Conservation (phyloP, 53 echinoderm and acorn worm species). For the Glandiceps talaboti region DNA sequence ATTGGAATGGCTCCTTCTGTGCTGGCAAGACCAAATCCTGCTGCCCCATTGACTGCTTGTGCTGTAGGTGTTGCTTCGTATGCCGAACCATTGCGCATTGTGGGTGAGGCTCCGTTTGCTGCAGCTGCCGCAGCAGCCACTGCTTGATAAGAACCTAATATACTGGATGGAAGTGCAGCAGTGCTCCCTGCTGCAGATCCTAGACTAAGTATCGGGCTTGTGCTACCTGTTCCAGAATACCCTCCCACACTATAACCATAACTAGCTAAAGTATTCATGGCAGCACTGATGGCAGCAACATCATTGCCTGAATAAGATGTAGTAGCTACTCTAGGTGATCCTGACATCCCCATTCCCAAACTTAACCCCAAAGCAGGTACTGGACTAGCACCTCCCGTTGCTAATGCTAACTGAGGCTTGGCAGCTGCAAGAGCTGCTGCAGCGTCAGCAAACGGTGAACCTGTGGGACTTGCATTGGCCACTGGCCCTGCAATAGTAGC, state of each 20-base stretch:
- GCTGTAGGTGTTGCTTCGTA: neutral
- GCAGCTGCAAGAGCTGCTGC: constrained; percentile 30
- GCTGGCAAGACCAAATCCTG: neutral
- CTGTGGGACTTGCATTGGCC: constrained; percentile 95
- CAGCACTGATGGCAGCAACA: constrained; percentile 30
- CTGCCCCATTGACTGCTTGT: neutral
- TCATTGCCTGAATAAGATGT: constrained; percentile 17
- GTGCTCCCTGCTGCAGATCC: neutral
- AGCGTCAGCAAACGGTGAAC: constrained; percentile 88
- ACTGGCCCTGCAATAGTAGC: constrained; percentile 90
- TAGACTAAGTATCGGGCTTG: neutral
- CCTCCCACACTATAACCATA: constrained; percentile 38
- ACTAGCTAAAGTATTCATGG: constrained; percentile 55
- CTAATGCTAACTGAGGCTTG: constrained; percentile 41
- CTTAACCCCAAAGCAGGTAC: constrained; percentile 27
- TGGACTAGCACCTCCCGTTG: constrained; percentile 36
- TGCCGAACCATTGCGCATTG: neutral
- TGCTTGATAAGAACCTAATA: constrained; percentile 73
- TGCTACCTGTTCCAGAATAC: neutral
- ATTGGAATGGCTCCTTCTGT: neutral
- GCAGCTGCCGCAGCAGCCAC: constrained; percentile 25
- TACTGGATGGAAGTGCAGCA: constrained; percentile 46
- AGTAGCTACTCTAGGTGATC: constrained; percentile 13
- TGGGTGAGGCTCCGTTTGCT: neutral
- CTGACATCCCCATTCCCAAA: constrained; percentile 15